Conservation (phyloP, 2,797 vertebrate species). For the Novumbra hubbsi region DNA sequence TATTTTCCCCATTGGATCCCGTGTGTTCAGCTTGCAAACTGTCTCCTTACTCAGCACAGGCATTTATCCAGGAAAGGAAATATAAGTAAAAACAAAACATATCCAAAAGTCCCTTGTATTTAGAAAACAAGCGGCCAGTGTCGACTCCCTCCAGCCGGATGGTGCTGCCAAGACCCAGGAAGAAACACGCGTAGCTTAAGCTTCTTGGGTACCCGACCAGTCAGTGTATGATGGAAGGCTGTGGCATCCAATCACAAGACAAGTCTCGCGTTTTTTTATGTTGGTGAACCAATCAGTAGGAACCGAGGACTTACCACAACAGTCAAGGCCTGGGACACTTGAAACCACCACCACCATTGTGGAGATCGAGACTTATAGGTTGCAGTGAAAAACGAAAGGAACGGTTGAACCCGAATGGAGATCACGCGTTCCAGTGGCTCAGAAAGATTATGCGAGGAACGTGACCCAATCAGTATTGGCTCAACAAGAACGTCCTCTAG, state of each 20-base stretch:
- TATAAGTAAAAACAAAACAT: conserved; percentile 32
- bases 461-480: conserved; percentile 60
- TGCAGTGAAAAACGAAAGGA: conserved; percentile 29
- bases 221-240: conserved; percentile 45
- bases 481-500: conserved; percentile 43
- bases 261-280: conserved; percentile 12
- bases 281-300: conserved; percentile 35
- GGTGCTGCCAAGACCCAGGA: conserved; percentile 51
- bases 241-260: conserved; percentile 47
- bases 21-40: conserved; percentile 14
- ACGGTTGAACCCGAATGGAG: conserved; percentile 71
- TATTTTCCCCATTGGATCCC: conserved; percentile 60
- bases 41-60: conserved; percentile 16
- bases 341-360: conserved; percentile 56
- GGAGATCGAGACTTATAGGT: conserved; percentile 44
- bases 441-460: conserved; percentile 39
- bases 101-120: conserved; percentile 45
- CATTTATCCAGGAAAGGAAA: conserved; percentile 32
- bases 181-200: conserved; percentile 50
- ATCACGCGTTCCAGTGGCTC: conserved; percentile 36
- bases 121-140: conserved; percentile 44
- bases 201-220: conserved; percentile 39
- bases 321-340: conserved; percentile 30
- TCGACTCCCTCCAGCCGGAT: conserved; percentile 55
- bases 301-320: conserved; percentile 29